These are phyloP conservation scores for Nephrocerus scutellatus DNA, from an alignment of 2,888 invertebrate genomes.

Conservation along the genomic window DNA sequence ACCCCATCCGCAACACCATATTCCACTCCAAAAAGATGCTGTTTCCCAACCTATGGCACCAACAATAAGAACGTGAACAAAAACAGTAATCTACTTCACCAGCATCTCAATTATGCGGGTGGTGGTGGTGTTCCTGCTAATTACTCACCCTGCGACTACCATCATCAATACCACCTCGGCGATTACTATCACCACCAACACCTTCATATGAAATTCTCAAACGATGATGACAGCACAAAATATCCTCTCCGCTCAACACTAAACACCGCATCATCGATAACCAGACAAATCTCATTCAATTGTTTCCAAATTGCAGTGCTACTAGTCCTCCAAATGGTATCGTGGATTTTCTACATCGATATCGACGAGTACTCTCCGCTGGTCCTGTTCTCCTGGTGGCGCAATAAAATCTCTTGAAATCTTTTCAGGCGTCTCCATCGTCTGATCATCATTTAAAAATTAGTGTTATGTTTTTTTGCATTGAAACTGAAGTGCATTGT, in stretches of 20 bases:
- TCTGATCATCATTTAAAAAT: slow-evolving; percentile 30
- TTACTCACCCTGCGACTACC: slow-evolving; percentile 1
- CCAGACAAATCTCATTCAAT: too few species aligned
- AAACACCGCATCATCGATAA: slow-evolving; percentile 17
- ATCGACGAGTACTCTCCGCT: slow-evolving; percentile 31
- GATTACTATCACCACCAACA: slow-evolving; percentile 3
- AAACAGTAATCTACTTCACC: slow-evolving; percentile 7
- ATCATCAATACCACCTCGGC: not conserved
- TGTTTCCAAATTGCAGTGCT: slow-evolving; percentile 23
- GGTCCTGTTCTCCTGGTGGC: slow-evolving; percentile 33
- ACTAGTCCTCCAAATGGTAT: slow-evolving; percentile 25
- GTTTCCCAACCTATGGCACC: slow-evolving; percentile 15
- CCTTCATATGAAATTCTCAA: too few species aligned
- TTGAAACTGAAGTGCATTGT: slow-evolving; percentile 20
- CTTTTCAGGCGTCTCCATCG: slow-evolving; percentile 22
- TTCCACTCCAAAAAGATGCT: slow-evolving; percentile 20
- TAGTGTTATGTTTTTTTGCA: slow-evolving; percentile 23
- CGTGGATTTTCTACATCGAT: slow-evolving; percentile 28
- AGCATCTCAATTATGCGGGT: too few species aligned
- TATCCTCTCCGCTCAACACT: too few species aligned
- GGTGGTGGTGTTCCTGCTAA: too few species aligned
- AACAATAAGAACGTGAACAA: too few species aligned
- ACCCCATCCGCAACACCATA: slow-evolving; percentile 19
- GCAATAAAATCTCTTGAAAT: slow-evolving; percentile 35
- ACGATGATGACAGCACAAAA: too few species aligned